A percentile compares a stretch with the other conserved stretches of the same genome.
phyloP scores from a whole-genome alignment of 2,113 vertebrate genomes.

The Mus spicilegus region DNA sequence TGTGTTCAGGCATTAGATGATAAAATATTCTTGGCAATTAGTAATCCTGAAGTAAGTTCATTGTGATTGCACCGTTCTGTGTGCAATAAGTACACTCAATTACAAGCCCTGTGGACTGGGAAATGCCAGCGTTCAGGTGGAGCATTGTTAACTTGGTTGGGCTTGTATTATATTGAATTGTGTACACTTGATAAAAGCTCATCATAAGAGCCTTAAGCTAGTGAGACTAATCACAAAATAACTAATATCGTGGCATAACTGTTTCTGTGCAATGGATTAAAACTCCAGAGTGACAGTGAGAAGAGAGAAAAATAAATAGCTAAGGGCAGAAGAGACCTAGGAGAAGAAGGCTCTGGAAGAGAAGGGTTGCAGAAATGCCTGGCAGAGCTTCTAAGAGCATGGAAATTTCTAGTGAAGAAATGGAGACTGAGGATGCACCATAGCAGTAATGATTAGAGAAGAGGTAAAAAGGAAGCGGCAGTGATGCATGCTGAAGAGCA shows the following conservation, averaged over 20 bases:
- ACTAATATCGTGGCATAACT: not conserved
- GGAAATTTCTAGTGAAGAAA: not conserved
- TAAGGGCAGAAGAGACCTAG: not conserved
- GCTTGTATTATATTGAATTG: not conserved
- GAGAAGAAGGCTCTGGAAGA: not conserved
- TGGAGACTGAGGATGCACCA: too few relatives aligned
- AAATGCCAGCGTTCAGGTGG: not conserved
- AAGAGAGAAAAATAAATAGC: not conserved
- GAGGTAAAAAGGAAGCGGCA: not conserved
- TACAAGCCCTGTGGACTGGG: not conserved
- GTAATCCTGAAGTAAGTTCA: conserved; percentile 6
- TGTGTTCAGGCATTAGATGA: not conserved
- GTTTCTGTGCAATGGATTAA: not conserved
- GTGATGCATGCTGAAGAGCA: not conserved
- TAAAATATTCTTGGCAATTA: conserved; percentile 22
- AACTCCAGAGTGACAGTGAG: not conserved
- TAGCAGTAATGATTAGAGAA: not conserved
- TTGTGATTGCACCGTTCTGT: not conserved
- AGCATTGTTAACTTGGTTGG: not conserved
- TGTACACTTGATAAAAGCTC: not conserved
- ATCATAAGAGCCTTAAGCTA: not conserved
- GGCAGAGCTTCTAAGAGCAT: not conserved
- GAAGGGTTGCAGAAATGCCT: not conserved
- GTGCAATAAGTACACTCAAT: not conserved
- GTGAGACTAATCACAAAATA: not conserved